Conservation (phyloP, 1,140 invertebrate genomes). For the Notospermus geniculatus region DNA sequence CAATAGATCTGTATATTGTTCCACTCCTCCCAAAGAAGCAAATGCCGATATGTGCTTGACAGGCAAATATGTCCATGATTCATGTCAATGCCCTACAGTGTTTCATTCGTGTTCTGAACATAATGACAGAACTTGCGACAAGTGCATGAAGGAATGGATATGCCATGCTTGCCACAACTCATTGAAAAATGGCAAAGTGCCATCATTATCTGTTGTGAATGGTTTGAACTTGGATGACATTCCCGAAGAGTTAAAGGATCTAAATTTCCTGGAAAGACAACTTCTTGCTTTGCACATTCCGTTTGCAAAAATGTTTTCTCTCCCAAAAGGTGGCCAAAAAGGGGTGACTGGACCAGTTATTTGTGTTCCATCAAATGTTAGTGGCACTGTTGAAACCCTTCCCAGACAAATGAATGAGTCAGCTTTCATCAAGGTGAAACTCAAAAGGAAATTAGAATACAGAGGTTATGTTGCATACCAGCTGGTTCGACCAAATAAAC, state of each 20-base stretch:
- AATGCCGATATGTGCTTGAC: neutral
- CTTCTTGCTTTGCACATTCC: constrained; percentile 7
- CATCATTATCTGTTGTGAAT: neutral
- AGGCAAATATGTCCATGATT: no score
- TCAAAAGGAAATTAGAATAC: constrained; percentile 1
- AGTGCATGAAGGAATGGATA: neutral
- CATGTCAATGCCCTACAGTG: no score
- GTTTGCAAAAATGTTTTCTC: constrained; percentile 3
- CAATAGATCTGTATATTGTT: neutral
- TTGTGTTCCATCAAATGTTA: constrained; percentile 1
- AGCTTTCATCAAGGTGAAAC: neutral
- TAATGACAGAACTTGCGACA: no score
- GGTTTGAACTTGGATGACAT: neutral
- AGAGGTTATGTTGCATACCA: neutral
- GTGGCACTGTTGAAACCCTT: neutral
- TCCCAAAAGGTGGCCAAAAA: neutral
- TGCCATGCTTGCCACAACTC: constrained; percentile 3
- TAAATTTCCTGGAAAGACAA: constrained; percentile 3
- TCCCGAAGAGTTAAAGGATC: constrained; percentile 2
- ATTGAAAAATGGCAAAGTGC: neutral
- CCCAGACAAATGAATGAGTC: neutral
- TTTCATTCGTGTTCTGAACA: no score
- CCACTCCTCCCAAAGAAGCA: neutral
- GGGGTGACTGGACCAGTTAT: neutral
- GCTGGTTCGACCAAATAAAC: neutral